Evolutionary conservation across 1,140 invertebrate genomes (phyloP).

Genomic region (Pseudomyrmex concolor): DNA sequence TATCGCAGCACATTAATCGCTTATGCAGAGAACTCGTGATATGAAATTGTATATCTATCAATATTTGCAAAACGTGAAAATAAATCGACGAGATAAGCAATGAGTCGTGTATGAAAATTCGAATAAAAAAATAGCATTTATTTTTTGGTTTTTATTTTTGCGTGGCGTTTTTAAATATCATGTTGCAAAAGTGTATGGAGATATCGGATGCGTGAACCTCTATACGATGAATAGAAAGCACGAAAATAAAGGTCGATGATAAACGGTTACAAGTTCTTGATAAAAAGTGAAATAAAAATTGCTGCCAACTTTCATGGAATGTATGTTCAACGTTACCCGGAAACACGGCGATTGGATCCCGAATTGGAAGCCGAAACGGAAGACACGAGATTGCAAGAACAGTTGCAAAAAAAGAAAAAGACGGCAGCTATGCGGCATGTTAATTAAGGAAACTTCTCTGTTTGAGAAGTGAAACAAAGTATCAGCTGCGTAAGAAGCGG

Average conservation of each 20-base stretch:
- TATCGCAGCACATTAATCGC: background rate
- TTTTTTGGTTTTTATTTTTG: conserved; percentile 3
- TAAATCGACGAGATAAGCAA: conserved; percentile 11
- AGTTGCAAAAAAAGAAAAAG: background rate
- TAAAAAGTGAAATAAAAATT: conserved; percentile 27
- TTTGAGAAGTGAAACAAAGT: background rate
- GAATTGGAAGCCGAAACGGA: background rate
- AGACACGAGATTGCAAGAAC: background rate
- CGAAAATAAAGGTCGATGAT: background rate
- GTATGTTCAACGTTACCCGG: conserved; percentile 13
- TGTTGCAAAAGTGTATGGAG: background rate
- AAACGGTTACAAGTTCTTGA: background rate
- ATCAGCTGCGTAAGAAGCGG: background rate
- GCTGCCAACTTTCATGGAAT: background rate
- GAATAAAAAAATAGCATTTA: conserved; percentile 1
- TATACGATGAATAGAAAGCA: background rate
- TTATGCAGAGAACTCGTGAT: background rate
- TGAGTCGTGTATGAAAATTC: background rate
- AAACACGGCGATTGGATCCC: conserved; percentile 5
- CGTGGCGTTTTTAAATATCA: background rate
- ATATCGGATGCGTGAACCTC: background rate
- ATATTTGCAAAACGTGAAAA: conserved; percentile 32
- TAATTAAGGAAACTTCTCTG: conserved; percentile 23
- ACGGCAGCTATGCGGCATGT: background rate
- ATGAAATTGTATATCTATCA: conserved; percentile 14